phyloP scores from a whole-genome alignment of 2,113 vertebrate species.

The Castor canadensis region DNA sequence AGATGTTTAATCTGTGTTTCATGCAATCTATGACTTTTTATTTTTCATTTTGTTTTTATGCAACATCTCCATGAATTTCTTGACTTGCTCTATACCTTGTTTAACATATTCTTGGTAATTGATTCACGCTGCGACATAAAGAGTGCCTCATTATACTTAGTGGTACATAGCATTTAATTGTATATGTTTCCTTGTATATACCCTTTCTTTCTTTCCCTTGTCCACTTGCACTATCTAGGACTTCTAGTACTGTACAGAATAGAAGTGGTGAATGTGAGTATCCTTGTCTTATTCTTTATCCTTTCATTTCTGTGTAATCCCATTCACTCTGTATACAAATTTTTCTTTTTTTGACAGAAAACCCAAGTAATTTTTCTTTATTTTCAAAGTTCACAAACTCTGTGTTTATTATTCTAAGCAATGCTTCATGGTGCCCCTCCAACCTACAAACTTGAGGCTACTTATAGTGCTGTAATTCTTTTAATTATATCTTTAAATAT shows the following conservation, averaged over 20 bases:
- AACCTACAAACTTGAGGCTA: neutral
- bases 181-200: neutral
- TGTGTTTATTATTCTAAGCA: slow-evolving; percentile 6
- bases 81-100: too few relatives aligned
- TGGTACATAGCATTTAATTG: neutral
- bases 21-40: neutral
- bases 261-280: too few relatives aligned
- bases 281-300: neutral
- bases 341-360: neutral
- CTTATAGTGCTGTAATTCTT: neutral
- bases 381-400: neutral
- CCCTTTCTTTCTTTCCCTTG: neutral
- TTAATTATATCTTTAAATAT: slow-evolving; percentile 30
- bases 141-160: neutral
- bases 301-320: neutral
- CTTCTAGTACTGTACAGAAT: neutral
- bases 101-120: neutral
- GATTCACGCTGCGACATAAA: neutral
- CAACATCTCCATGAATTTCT: neutral
- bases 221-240: neutral
- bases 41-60: neutral
- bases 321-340: neutral
- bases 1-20: neutral
- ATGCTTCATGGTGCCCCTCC: neutral
- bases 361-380: neutral